Percentiles rank a stretch among this genome's conserved stretches.
These are phyloP conservation scores for Aselliscus stoliczkanus DNA, from an alignment of 2,797 vertebrate species.

Conservation along the genomic window DNA sequence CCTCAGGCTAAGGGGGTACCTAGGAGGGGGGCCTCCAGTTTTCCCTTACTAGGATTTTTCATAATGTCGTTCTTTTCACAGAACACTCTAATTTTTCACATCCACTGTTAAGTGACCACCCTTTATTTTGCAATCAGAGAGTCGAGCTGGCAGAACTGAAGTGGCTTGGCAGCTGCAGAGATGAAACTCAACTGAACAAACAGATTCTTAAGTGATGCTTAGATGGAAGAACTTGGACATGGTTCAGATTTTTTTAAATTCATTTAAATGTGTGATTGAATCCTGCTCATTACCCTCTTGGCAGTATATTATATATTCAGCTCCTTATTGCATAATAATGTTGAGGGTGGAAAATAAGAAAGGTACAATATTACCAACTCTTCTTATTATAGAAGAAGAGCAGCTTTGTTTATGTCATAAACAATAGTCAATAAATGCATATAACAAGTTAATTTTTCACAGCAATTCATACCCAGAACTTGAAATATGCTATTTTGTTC, in stretches of 20 bases:
- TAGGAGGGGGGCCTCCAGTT: conserved; percentile 62
- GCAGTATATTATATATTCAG: conserved; percentile 78
- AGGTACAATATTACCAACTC: conserved; percentile 78
- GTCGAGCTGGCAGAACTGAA: conserved; percentile 83
- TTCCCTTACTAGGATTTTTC: conserved; percentile 69
- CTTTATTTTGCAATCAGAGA: conserved; percentile 85
- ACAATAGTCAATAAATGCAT: conserved; percentile 79
- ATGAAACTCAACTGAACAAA: conserved; percentile 87
- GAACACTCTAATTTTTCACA: conserved; percentile 79
- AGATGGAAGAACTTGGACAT: conserved; percentile 84
- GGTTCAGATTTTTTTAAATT: conserved; percentile 82
- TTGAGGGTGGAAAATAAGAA: conserved; percentile 78
- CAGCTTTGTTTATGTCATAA: conserved; percentile 79
- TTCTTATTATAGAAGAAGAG: conserved; percentile 73
- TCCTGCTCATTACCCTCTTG: conserved; percentile 83
- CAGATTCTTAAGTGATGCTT: conserved; percentile 87
- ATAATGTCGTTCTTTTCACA: conserved; percentile 76
- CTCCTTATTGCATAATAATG: conserved; percentile 78
- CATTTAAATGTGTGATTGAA: conserved; percentile 86
- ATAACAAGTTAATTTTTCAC: conserved; percentile 70
- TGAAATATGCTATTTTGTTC: conserved; percentile 71
- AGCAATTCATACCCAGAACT: conserved; percentile 64
- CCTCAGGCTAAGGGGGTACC: conserved; percentile 30
- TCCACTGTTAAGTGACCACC: conserved; percentile 85
- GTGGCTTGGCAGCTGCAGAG: conserved; percentile 84